Percentiles rank a stretch among this genome's conserved stretches.
Conservation (phyloP, 2,797 vertebrate species). For the Acestrorhynchus altus region DNA sequence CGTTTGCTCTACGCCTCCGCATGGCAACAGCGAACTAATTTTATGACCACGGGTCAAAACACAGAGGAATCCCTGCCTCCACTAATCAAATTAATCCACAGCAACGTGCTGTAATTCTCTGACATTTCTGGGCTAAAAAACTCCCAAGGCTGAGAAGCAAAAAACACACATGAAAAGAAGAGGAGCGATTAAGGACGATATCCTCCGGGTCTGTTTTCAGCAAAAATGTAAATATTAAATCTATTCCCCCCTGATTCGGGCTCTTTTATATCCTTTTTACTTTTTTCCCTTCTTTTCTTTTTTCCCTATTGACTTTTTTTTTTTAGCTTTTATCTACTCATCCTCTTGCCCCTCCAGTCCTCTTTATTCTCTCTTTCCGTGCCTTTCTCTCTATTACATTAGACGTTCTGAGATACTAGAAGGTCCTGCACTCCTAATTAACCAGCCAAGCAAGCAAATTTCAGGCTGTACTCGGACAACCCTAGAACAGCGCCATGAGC, state of each 20-base stretch:
- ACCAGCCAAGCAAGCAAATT: slow-evolving; percentile 20
- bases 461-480: slow-evolving; percentile 4
- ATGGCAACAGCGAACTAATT: slow-evolving; percentile 58
- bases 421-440: slow-evolving; percentile 41
- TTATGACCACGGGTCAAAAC: slow-evolving; percentile 67
- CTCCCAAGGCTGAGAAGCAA: slow-evolving; percentile 69
- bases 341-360: slow-evolving; percentile 16
- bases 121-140: slow-evolving; percentile 81
- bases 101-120: slow-evolving; percentile 73
- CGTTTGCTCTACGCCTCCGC: slow-evolving; percentile 54
- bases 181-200: slow-evolving; percentile 75
- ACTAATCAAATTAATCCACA: slow-evolving; percentile 75
- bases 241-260: slow-evolving; percentile 23
- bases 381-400: slow-evolving; percentile 15
- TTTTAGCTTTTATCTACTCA: slow-evolving; percentile 20
- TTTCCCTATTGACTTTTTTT: slow-evolving; percentile 1
- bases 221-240: slow-evolving; percentile 75
- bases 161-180: slow-evolving; percentile 69
- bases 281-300: slow-evolving; percentile 20
- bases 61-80: slow-evolving; percentile 69
- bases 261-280: slow-evolving; percentile 10
- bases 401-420: slow-evolving; percentile 22
- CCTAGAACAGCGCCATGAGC: slow-evolving; percentile 2
- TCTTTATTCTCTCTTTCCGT: neutral
- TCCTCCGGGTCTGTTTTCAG: slow-evolving; percentile 71